Evolutionary conservation across 2,113 vertebrate genomes (phyloP).

Genomic region (Tachysurus vachellii): DNA sequence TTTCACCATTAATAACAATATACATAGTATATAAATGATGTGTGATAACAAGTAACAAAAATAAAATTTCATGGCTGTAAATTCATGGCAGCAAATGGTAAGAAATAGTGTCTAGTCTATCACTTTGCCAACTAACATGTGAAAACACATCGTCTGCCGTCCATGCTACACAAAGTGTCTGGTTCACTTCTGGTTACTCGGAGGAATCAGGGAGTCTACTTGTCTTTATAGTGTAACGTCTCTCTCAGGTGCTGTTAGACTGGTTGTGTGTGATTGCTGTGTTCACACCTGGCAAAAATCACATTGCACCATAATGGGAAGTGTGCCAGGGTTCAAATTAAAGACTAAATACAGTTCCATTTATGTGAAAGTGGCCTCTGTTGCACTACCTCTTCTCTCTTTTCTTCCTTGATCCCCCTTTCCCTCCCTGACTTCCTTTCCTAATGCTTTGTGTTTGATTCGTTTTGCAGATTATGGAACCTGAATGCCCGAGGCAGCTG

Average conservation of each 20-base stretch:
- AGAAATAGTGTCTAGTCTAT: conserved; percentile 8
- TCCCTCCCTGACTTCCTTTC: conserved; percentile 19
- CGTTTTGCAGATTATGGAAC: conserved; percentile 34
- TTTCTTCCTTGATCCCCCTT: background rate
- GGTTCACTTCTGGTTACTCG: background rate
- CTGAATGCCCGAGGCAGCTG: conserved; percentile 37
- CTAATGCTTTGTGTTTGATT: conserved; percentile 33
- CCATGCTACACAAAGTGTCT: background rate
- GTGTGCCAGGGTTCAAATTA: conserved; percentile 1
- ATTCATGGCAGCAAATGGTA: background rate
- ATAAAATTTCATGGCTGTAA: background rate
- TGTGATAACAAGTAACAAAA: background rate
- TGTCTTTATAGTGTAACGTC: background rate
- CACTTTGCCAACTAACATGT: conserved; percentile 5
- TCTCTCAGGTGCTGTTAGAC: background rate
- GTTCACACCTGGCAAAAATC: conserved; percentile 15
- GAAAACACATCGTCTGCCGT: background rate
- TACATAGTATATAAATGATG: background rate
- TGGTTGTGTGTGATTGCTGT: background rate
- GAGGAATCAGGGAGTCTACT: background rate
- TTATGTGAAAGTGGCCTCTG: conserved; percentile 7
- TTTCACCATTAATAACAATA: background rate
- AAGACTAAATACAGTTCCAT: conserved; percentile 19
- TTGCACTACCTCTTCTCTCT: background rate
- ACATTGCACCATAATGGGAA: background rate